Conservation (phyloP, 2,113 vertebrate species). For the Willisornis vidua region DNA sequence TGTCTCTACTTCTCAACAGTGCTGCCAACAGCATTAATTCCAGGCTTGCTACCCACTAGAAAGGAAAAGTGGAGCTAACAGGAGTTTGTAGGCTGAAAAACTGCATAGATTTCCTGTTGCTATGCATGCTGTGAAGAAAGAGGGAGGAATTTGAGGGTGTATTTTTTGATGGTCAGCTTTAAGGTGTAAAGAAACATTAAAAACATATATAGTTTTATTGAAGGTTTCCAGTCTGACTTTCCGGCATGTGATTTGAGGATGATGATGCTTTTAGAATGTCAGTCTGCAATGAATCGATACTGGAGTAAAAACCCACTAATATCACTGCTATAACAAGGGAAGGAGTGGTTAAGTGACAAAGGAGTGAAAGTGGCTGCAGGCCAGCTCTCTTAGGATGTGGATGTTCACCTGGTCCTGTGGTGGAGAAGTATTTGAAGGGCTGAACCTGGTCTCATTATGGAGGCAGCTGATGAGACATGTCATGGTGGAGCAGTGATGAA, state of each 20-base stretch:
- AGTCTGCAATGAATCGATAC: not conserved
- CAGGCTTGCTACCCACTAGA: not conserved
- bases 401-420: not conserved
- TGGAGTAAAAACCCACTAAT: not conserved
- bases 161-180: not conserved
- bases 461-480: not conserved
- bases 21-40: not conserved
- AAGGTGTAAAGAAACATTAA: not conserved
- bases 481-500: not conserved
- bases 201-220: not conserved
- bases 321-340: not conserved
- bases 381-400: not conserved
- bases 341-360: not conserved
- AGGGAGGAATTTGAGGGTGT: not conserved
- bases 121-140: not conserved
- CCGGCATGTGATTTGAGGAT: rapidly evolving
- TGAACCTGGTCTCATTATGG: not conserved
- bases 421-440: not conserved
- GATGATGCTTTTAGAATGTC: not conserved
- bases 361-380: not conserved
- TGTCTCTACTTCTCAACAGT: not conserved
- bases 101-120: not conserved
- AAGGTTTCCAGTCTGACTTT: not conserved
- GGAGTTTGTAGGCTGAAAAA: not conserved
- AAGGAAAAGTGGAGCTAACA: not conserved